A percentile compares a stretch with the other conserved stretches of the same genome.
Evolutionary conservation across 53 echinoderm and acorn worm species (phyloP).

Genomic region (Holothuria scabra): DNA sequence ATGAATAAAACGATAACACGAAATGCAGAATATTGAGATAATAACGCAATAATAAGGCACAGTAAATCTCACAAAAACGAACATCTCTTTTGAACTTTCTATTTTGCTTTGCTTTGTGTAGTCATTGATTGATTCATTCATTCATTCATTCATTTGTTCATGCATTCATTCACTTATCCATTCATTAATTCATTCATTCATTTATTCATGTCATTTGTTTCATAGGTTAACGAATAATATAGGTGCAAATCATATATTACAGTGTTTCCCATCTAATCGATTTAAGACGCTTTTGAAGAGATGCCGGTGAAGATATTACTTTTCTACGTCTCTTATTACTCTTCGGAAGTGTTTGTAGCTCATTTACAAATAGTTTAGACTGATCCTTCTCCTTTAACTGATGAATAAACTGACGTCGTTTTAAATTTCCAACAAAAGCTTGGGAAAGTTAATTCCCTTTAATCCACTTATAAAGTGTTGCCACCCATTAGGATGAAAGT

Average conservation of each 20-base stretch:
- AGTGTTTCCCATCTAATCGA: constrained; percentile 3
- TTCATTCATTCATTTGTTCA: no score
- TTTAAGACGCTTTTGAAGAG: background rate
- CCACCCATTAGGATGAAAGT: constrained; percentile 54
- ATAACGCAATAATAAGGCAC: no score
- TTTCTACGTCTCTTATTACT: background rate
- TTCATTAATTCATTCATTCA: no score
- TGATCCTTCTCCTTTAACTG: constrained; percentile 41
- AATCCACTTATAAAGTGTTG: constrained; percentile 55
- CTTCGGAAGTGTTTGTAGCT: background rate
- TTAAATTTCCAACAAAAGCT: constrained; percentile 52
- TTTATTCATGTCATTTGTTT: no score
- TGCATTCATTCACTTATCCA: no score
- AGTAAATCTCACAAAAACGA: no score
- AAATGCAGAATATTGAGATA: no score
- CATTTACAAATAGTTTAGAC: background rate
- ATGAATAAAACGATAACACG: no score
- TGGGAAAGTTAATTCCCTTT: constrained; percentile 52
- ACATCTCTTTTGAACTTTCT: no score
- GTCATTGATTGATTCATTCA: no score
- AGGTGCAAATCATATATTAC: background rate
- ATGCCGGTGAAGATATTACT: background rate
- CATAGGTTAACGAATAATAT: background rate
- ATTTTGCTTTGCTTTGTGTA: no score
- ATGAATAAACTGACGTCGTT: constrained; percentile 41